Conservation (phyloP, 1,140 invertebrate genomes). For the Conus ventricosus region DNA sequence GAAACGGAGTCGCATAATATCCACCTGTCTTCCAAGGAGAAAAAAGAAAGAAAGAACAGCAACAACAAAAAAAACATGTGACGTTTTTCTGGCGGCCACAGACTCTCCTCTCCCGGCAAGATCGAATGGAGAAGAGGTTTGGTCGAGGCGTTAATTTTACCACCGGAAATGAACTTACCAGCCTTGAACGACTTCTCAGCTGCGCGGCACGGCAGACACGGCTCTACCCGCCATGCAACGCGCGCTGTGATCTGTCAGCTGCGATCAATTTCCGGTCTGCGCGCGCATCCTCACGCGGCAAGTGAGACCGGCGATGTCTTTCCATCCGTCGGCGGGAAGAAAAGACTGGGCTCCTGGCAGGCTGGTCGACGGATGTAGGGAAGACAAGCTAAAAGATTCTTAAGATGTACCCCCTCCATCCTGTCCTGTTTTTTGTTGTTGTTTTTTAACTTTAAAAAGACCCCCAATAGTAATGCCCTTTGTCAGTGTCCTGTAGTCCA, state of each 20-base stretch:
- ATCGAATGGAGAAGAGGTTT: neutral
- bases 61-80: neutral
- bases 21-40: neutral
- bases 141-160: slow-evolving; percentile 9
- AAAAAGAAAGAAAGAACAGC: neutral
- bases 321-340: neutral
- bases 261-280: slow-evolving; percentile 23
- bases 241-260: slow-evolving; percentile 18
- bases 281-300: slow-evolving; percentile 9
- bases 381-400: neutral
- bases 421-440: too few relatives aligned
- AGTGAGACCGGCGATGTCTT: neutral
- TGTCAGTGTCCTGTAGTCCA: too few relatives aligned
- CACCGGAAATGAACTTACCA: slow-evolving; percentile 22
- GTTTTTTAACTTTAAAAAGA: too few relatives aligned
- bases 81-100: neutral
- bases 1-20: neutral
- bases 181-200: slow-evolving; percentile 26
- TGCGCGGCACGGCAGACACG: neutral
- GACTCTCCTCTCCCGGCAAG: neutral
- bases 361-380: neutral
- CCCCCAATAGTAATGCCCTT: too few relatives aligned
- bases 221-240: slow-evolving; percentile 4
- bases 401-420: too few relatives aligned
- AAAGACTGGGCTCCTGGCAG: neutral